Conservation (phyloP, 2,113 vertebrate genomes). For the Urocynchramus pylzowi region DNA sequence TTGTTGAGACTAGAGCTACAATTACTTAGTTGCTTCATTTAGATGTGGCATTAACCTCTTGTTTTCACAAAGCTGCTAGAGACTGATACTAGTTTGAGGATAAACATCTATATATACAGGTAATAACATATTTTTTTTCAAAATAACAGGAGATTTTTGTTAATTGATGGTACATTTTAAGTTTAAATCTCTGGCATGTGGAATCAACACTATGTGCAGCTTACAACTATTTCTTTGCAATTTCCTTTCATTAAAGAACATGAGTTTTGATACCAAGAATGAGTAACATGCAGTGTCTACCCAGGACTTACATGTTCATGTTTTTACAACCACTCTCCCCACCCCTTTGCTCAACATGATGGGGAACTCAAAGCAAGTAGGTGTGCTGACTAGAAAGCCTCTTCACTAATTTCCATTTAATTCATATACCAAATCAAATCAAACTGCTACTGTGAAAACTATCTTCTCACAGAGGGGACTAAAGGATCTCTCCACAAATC, state of each 20-base stretch:
- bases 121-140: not conserved
- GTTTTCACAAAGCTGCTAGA: not conserved
- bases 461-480: not conserved
- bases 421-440: conserved; percentile 33
- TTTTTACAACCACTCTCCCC: not conserved
- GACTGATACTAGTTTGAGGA: not conserved
- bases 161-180: not conserved
- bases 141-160: not conserved
- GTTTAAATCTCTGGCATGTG: not conserved
- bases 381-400: not conserved
- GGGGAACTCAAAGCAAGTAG: not conserved
- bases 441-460: not conserved
- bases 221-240: not conserved
- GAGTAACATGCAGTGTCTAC: not conserved
- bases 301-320: not conserved
- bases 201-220: not conserved
- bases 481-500: not conserved
- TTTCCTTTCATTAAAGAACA: not conserved
- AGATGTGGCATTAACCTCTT: not conserved
- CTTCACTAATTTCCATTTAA: not conserved
- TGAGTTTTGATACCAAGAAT: not conserved
- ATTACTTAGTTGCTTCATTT: not conserved
- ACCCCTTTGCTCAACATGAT: not conserved
- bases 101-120: not conserved
- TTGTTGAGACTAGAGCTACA: not conserved